Conservation (phyloP, 2,888 invertebrate species). For the Phortica okadai region DNA sequence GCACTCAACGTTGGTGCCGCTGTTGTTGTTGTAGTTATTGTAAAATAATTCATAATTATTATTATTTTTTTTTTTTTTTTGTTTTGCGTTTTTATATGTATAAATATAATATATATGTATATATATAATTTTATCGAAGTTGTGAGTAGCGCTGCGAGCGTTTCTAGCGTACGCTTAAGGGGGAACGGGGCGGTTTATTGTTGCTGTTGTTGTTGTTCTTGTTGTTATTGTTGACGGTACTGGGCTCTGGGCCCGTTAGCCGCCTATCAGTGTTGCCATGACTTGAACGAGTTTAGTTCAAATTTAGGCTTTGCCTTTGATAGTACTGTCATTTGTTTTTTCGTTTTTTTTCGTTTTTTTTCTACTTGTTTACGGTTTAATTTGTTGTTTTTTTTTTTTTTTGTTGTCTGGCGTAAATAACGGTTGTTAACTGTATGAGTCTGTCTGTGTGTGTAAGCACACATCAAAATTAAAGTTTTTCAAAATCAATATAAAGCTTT, state of each 20-base stretch:
- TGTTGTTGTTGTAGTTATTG: too few species aligned
- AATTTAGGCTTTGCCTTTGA: slow-evolving; percentile 50
- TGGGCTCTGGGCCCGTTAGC: slow-evolving; percentile 14
- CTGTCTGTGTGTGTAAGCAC: neutral
- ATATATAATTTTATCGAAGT: neutral
- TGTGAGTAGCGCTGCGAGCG: neutral
- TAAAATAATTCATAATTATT: too few species aligned
- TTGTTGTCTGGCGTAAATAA: neutral
- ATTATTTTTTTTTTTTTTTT: too few species aligned
- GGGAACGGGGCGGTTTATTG: neutral
- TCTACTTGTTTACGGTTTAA: neutral
- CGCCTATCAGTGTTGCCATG: slow-evolving; percentile 35
- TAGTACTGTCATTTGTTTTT: neutral
- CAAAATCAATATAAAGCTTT: neutral
- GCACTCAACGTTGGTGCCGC: too few species aligned
- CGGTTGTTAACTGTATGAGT: slow-evolving; percentile 2
- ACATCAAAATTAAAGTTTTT: neutral
- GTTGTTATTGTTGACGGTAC: neutral
- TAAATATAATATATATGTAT: neutral
- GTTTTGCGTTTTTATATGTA: neutral
- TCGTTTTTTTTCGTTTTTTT: neutral
- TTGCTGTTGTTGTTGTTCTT: neutral
- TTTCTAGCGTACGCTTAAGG: neutral
- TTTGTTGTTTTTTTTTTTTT: neutral
- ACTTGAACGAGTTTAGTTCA: slow-evolving; percentile 50